A percentile compares a stretch with the other conserved stretches of the same genome.
Evolutionary conservation across 2,797 vertebrate species (phyloP).

Genomic region (Centroberyx gerrardi): DNA sequence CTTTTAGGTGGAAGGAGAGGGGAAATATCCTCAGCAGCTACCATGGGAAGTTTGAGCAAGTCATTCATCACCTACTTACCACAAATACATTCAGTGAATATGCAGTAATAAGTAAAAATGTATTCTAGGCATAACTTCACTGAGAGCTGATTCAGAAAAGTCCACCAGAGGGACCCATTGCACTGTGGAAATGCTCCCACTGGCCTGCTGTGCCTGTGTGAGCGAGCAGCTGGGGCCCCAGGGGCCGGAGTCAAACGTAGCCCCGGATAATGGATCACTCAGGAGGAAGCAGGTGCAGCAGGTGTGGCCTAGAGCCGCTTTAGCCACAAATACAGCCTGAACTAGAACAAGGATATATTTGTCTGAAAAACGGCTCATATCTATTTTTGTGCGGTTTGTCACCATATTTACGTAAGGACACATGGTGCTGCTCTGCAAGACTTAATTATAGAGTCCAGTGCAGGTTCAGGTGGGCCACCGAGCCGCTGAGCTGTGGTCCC

Average conservation of each 20-base stretch:
- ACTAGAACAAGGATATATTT: not conserved
- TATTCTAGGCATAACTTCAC: conserved; percentile 7
- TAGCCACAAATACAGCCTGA: no score
- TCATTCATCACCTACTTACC: not conserved
- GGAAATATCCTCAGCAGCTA: not conserved
- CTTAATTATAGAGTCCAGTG: not conserved
- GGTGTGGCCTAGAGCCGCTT: not conserved
- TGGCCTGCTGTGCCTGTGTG: not conserved
- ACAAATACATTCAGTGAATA: not conserved
- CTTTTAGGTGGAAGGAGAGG: not conserved
- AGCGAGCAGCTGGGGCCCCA: not conserved
- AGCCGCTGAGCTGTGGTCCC: not conserved
- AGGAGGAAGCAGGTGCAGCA: not conserved
- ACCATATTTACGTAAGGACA: not conserved
- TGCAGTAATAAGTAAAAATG: not conserved
- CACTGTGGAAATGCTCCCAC: conserved; percentile 20
- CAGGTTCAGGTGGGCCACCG: conserved; percentile 16
- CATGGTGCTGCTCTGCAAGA: not conserved
- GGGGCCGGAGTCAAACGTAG: conserved; percentile 1
- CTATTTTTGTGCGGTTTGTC: no score
- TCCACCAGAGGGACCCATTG: conserved; percentile 76
- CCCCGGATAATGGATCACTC: not conserved
- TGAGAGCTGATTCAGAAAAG: conserved; percentile 22
- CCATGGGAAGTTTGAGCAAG: not conserved
- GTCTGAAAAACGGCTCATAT: not conserved